phyloP scores from a whole-genome alignment of 2,888 invertebrate species.

The Onthophagus sagittarius region DNA sequence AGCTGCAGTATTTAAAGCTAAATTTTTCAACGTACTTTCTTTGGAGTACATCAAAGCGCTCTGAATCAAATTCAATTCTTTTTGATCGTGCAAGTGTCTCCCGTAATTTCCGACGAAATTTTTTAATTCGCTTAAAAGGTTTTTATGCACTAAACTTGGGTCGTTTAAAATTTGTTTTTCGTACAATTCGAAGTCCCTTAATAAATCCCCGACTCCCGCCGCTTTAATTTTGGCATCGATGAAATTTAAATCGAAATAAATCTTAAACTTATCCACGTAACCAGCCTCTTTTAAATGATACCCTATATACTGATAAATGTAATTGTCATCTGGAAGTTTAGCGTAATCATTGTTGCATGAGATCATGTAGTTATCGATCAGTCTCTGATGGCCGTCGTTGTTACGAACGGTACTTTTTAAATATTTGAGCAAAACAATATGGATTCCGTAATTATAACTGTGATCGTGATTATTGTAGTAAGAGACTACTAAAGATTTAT shows the following conservation, averaged over 20 bases:
- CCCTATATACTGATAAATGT: conserved; percentile 68
- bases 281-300: conserved; percentile 63
- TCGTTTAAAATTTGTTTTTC: conserved; percentile 50
- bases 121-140: conserved; percentile 54
- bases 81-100: conserved; percentile 58
- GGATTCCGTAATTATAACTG: conserved; percentile 66
- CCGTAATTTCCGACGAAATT: conserved; percentile 61
- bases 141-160: conserved; percentile 28
- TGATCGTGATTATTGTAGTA: conserved; percentile 55
- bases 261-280: conserved; percentile 54
- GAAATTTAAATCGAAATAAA: conserved; percentile 67
- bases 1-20: conserved; percentile 54
- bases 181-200: conserved; percentile 65
- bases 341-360: conserved; percentile 52
- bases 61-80: conserved; percentile 64
- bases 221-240: conserved; percentile 65
- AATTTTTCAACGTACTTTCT: conserved; percentile 55
- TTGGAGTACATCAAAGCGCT: conserved; percentile 64
- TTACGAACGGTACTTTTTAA: conserved; percentile 51
- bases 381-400: conserved; percentile 50
- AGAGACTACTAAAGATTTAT: conserved; percentile 64
- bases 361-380: conserved; percentile 58
- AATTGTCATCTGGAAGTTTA: conserved; percentile 65
- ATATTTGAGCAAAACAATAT: conserved; percentile 64
- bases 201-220: conserved; percentile 65